Percentiles rank a stretch among this genome's conserved stretches.
Evolutionary conservation across 1,140 invertebrate species (phyloP).

Genomic region (Glomeris maerens): DNA sequence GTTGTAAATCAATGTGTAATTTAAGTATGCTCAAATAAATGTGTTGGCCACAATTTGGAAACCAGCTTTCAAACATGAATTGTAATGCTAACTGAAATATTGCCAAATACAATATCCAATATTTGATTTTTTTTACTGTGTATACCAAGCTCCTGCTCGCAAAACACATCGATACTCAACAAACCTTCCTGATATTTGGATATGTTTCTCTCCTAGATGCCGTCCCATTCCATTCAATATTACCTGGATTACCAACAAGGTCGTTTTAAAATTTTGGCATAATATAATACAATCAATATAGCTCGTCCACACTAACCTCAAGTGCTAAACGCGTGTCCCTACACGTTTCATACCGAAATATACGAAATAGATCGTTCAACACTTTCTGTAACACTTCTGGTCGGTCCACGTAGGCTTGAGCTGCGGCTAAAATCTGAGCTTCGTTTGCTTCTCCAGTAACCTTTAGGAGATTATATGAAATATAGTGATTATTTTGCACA

Average conservation of each 20-base stretch:
- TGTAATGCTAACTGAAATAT: too few species aligned
- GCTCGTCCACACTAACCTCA: conserved; percentile 5
- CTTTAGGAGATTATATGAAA: conserved; percentile 37
- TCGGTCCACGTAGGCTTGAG: conserved; percentile 58
- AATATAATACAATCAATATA: conserved; percentile 8
- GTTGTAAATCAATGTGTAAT: too few species aligned
- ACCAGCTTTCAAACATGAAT: not conserved
- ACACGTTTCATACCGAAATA: conserved; percentile 64
- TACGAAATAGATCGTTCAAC: conserved; percentile 80
- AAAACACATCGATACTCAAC: too few species aligned
- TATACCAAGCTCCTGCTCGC: too few species aligned
- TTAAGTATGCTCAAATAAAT: too few species aligned
- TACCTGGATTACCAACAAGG: conserved; percentile 31
- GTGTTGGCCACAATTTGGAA: too few species aligned
- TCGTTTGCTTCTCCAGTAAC: conserved; percentile 84
- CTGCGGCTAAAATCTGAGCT: conserved; percentile 72
- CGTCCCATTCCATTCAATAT: conserved; percentile 73
- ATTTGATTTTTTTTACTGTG: too few species aligned
- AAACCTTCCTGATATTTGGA: conserved; percentile 89
- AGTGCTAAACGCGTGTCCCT: conserved; percentile 31
- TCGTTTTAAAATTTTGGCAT: conserved; percentile 17
- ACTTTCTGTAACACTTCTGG: conserved; percentile 64
- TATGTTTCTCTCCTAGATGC: conserved; percentile 64
- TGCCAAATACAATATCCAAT: too few species aligned
- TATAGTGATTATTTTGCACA: not conserved